phyloP scores from a whole-genome alignment of 2,888 invertebrate genomes.

The Lathronympha strigana region DNA sequence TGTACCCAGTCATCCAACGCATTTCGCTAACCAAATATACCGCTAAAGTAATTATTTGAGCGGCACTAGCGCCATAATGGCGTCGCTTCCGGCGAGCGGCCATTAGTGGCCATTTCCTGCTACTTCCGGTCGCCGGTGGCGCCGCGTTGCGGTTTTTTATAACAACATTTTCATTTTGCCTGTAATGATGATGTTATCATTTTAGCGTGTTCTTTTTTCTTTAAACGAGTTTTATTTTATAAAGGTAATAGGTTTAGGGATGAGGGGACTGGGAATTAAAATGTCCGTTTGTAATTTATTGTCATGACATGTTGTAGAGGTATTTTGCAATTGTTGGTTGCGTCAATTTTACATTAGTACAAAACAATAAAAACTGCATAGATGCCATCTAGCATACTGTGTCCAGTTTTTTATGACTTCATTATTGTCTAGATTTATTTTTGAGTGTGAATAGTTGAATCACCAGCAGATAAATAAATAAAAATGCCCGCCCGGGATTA shows the following conservation, averaged over 20 bases:
- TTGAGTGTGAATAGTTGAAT: no score
- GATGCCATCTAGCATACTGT: no score
- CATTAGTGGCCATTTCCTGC: constrained; percentile 82
- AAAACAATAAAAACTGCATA: no score
- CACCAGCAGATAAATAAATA: no score
- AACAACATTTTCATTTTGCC: constrained; percentile 42
- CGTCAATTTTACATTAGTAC: no score
- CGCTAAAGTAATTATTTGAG: constrained; percentile 77
- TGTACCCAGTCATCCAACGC: constrained; percentile 26
- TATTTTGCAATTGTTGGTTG: background rate
- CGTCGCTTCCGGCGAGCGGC: constrained; percentile 74
- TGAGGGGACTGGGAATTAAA: constrained; percentile 27
- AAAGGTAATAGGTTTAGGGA: constrained; percentile 37
- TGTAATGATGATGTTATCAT: constrained; percentile 53
- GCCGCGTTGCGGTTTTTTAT: constrained; percentile 55
- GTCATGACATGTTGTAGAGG: background rate
- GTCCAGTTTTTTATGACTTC: no score
- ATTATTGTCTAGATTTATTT: no score
- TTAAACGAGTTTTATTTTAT: constrained; percentile 43
- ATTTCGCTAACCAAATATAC: constrained; percentile 41
- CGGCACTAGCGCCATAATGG: constrained; percentile 78
- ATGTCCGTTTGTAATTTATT: constrained; percentile 19
- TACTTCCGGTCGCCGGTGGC: constrained; percentile 69
- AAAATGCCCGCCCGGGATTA: no score
- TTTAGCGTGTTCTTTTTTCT: constrained; percentile 45